A percentile compares a stretch with the other conserved stretches of the same genome.
Evolutionary conservation across 2,888 invertebrate species (phyloP).

Genomic region (Phymatocera aterrima): DNA sequence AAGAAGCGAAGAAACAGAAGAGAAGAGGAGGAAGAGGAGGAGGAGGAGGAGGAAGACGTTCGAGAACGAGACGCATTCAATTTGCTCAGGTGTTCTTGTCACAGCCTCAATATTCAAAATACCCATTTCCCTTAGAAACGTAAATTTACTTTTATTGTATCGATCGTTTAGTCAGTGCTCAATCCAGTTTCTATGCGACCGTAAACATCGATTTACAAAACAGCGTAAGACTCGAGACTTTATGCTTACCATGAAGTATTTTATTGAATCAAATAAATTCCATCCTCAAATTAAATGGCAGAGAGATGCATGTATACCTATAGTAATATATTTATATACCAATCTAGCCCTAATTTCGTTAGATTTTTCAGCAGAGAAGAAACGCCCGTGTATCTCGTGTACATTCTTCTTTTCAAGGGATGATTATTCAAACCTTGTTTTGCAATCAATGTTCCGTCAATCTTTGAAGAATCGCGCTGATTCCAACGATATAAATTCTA

Average conservation of each 20-base stretch:
- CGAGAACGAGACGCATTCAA: slow-evolving; percentile 55
- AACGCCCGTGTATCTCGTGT: no score
- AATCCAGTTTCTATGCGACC: neutral
- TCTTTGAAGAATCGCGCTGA: slow-evolving; percentile 10
- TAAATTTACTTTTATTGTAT: slow-evolving; percentile 62
- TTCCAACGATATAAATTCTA: neutral
- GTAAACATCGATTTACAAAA: slow-evolving; percentile 29
- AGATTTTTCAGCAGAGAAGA: no score
- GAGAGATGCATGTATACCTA: no score
- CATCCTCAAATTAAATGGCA: slow-evolving; percentile 6
- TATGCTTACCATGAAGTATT: neutral
- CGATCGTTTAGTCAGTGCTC: slow-evolving; percentile 34
- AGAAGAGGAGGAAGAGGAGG: slow-evolving; percentile 35
- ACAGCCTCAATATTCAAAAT: slow-evolving; percentile 59
- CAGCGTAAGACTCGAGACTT: slow-evolving; percentile 15
- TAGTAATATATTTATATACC: no score
- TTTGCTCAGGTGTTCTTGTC: slow-evolving; percentile 56
- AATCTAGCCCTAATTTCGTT: no score
- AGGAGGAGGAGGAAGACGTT: slow-evolving; percentile 6
- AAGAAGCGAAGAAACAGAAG: no score
- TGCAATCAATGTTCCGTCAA: neutral
- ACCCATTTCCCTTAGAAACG: slow-evolving; percentile 53
- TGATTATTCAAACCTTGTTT: neutral
- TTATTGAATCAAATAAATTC: neutral
- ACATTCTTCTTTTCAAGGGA: neutral